phyloP scores from a whole-genome alignment of 1,140 invertebrate genomes.

The Bombyx mandarina region DNA sequence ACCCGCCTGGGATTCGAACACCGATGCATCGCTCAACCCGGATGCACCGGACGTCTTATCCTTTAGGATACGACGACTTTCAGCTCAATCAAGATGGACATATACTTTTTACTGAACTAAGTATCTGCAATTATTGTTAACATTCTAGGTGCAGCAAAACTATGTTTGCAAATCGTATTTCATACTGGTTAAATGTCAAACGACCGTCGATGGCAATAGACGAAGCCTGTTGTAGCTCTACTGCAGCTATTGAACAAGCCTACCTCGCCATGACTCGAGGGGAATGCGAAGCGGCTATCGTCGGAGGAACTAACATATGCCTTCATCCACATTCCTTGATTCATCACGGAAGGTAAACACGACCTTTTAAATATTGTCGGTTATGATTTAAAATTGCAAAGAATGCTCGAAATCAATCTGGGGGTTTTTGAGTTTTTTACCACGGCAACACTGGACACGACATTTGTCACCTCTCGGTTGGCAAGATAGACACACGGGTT shows the following conservation, averaged over 20 bases:
- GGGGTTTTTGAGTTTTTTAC: background rate
- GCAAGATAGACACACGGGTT: background rate
- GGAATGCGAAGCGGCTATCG: constrained; percentile 88
- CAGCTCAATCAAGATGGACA: background rate
- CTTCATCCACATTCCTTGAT: constrained; percentile 88
- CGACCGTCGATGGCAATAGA: constrained; percentile 89
- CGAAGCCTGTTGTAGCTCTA: constrained; percentile 91
- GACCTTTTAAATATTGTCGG: background rate
- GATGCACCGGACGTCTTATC: no score
- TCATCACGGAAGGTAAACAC: constrained; percentile 79
- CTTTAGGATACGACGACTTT: background rate
- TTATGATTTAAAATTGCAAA: background rate
- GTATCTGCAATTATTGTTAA: constrained; percentile 22
- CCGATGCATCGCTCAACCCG: no score
- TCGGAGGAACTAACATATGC: constrained; percentile 86
- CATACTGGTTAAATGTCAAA: constrained; percentile 78
- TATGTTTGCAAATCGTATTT: constrained; percentile 93
- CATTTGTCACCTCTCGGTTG: no score
- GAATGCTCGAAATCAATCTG: background rate
- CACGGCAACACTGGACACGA: background rate
- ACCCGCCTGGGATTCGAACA: no score
- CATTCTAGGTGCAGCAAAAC: constrained; percentile 79
- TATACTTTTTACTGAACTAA: background rate
- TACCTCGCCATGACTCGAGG: constrained; percentile 82
- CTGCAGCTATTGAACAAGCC: constrained; percentile 88